phyloP scores from a whole-genome alignment of 2,797 vertebrate genomes.

The Chaenodraco wilsoni region DNA sequence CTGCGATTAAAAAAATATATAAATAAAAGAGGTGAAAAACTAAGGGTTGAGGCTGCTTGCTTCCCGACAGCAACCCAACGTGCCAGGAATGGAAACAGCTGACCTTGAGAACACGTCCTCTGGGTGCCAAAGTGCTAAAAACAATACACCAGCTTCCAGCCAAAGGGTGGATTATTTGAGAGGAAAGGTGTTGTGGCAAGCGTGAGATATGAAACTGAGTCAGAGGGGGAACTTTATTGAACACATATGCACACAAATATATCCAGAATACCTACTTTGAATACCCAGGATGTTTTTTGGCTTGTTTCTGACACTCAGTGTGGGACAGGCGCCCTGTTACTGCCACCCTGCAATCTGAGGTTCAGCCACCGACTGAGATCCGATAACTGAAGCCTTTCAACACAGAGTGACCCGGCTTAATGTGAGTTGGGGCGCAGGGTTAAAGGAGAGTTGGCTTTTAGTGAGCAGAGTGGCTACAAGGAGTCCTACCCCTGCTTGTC shows the following conservation, averaged over 20 bases:
- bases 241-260: constrained; percentile 14
- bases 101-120: constrained; percentile 74
- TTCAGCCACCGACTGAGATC: constrained; percentile 53
- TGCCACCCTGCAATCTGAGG: constrained; percentile 61
- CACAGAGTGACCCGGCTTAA: constrained; percentile 30
- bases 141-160: constrained; percentile 63
- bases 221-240: constrained; percentile 5
- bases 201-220: constrained; percentile 19
- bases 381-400: constrained; percentile 59
- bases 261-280: constrained; percentile 22
- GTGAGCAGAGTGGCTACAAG: constrained; percentile 26
- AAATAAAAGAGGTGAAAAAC: background rate
- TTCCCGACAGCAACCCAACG: constrained; percentile 57
- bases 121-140: constrained; percentile 66
- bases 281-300: constrained; percentile 44
- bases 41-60: constrained; percentile 53
- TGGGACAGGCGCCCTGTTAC: constrained; percentile 64
- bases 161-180: constrained; percentile 59
- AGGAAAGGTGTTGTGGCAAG: constrained; percentile 51
- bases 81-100: constrained; percentile 71
- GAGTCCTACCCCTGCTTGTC: constrained; percentile 14
- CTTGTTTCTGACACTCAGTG: constrained; percentile 43
- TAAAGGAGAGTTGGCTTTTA: constrained; percentile 37
- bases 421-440: constrained; percentile 17
- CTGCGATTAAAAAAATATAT: constrained; percentile 29